Conservation (phyloP, 2,113 vertebrate species). For the Myrmecophaga tridactyla region DNA sequence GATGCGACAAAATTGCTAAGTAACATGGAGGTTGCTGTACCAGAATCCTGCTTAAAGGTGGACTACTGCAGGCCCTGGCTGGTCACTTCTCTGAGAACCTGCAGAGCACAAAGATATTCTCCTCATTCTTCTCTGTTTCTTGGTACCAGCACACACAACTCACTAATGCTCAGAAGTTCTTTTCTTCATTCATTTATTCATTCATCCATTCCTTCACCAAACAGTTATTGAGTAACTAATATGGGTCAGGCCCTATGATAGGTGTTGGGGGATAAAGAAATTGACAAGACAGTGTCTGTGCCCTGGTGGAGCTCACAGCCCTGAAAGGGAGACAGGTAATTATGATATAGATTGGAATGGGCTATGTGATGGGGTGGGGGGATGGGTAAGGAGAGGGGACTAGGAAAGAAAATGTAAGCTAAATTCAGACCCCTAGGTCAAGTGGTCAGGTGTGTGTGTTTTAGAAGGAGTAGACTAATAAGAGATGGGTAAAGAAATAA, state of each 20-base stretch:
- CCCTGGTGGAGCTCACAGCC: not conserved
- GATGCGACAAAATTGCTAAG: not conserved
- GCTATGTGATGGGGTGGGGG: not conserved
- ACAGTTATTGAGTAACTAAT: not conserved
- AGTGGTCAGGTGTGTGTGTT: not conserved
- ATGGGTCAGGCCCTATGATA: not conserved
- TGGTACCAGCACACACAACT: not conserved
- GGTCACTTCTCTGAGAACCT: not conserved
- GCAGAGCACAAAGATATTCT: too few species aligned
- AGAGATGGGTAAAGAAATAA: too few species aligned
- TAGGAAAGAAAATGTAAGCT: not conserved
- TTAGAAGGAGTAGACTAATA: not conserved
- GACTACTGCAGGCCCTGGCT: not conserved
- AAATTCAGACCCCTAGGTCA: not conserved
- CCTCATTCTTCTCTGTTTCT: not conserved
- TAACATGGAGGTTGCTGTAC: not conserved
- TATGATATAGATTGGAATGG: too few species aligned
- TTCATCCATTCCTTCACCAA: not conserved
- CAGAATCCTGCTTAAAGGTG: not conserved
- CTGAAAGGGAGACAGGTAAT: not conserved
- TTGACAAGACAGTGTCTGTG: not conserved
- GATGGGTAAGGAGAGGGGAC: not conserved
- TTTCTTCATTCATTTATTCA: not conserved
- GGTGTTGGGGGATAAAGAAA: not conserved
- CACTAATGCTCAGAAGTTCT: not conserved